Conservation (phyloP, 2,888 invertebrate species). For the Leptogaster cylindrica region DNA sequence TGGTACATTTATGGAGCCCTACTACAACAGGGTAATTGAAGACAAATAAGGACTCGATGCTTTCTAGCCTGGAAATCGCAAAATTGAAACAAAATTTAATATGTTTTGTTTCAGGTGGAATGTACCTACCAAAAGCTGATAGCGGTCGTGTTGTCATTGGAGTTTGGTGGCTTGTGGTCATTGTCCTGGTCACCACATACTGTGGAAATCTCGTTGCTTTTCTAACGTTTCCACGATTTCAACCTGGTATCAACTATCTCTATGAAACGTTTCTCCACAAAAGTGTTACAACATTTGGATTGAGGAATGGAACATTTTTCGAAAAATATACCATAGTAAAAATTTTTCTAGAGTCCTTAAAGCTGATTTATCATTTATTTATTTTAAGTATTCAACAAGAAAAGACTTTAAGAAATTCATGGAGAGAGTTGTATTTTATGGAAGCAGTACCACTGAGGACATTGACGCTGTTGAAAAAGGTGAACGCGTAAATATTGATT, state of each 20-base stretch:
- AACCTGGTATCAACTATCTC: constrained; percentile 57
- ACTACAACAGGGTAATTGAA: constrained; percentile 79
- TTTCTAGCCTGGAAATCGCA: too few relatives aligned
- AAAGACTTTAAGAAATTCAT: constrained; percentile 62
- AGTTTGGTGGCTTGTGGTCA: constrained; percentile 91
- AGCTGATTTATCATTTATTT: background rate
- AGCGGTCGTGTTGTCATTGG: constrained; percentile 86
- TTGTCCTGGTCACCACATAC: constrained; percentile 88
- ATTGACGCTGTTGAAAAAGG: constrained; percentile 70
- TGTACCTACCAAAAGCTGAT: constrained; percentile 83
- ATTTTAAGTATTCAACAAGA: constrained; percentile 53
- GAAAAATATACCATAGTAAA: constrained; percentile 69
- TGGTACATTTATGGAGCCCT: constrained; percentile 87
- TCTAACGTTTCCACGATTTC: constrained; percentile 82
- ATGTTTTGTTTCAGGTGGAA: constrained; percentile 74
- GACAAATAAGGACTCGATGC: background rate
- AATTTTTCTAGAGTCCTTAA: background rate
- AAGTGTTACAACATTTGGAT: constrained; percentile 75
- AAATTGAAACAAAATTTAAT: background rate
- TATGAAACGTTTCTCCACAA: constrained; percentile 61
- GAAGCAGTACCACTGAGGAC: constrained; percentile 61
- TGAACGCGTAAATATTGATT: constrained; percentile 79
- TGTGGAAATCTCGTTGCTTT: constrained; percentile 92
- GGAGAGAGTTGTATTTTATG: constrained; percentile 65
- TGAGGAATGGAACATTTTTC: constrained; percentile 76